phyloP scores from a whole-genome alignment of 2,888 invertebrate species.

The Pecten maximus region DNA sequence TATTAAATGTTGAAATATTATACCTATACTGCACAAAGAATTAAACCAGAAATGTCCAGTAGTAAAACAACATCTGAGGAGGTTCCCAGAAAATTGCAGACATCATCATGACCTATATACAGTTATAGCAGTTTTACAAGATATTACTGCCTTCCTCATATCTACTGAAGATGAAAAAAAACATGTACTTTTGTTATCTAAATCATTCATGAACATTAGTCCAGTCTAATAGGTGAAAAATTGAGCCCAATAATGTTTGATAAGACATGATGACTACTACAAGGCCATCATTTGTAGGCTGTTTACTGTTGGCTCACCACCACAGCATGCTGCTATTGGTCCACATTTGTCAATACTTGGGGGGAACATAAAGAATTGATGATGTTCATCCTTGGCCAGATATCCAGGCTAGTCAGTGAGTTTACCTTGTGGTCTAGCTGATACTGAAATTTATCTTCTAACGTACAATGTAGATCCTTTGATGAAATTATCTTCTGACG shows the following conservation, averaged over 20 bases:
- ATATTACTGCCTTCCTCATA: no score
- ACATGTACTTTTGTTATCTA: background rate
- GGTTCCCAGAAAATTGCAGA: no score
- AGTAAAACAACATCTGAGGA: no score
- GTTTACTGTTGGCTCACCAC: background rate
- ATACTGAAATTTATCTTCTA: background rate
- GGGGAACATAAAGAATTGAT: background rate
- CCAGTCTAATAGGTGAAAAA: background rate
- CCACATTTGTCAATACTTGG: background rate
- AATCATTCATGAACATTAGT: background rate
- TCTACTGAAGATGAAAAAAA: no score
- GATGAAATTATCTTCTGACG: no score
- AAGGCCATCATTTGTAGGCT: background rate
- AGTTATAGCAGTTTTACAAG: no score
- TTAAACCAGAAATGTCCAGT: no score
- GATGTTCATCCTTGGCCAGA: conserved; percentile 7
- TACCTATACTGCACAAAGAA: no score
- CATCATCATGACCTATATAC: no score
- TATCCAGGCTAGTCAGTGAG: background rate
- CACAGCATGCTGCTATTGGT: background rate
- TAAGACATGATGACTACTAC: background rate
- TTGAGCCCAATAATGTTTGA: background rate
- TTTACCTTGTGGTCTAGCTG: background rate
- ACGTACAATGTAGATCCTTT: background rate
- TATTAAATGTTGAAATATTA: no score